Percentiles rank a stretch among this genome's conserved stretches.
These are phyloP conservation scores for Hyalella azteca DNA, from an alignment of 2,888 invertebrate species.

Conservation along the genomic window DNA sequence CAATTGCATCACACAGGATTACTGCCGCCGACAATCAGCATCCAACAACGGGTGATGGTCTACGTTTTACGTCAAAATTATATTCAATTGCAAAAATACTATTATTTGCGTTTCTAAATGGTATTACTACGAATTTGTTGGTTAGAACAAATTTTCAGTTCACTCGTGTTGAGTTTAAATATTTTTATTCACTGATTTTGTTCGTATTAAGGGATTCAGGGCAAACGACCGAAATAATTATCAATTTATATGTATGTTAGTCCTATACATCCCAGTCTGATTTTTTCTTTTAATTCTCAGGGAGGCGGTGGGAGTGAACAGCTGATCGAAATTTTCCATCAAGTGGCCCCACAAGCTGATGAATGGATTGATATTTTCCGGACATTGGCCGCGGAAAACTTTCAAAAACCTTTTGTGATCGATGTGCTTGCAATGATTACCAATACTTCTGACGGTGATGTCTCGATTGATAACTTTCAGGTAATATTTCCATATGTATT, in stretches of 20 bases:
- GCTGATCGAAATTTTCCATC: neutral
- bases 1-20: slow-evolving; percentile 47
- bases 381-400: neutral
- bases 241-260: no score
- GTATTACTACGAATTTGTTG: no score
- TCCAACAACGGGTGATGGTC: slow-evolving; percentile 45
- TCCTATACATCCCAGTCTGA: no score
- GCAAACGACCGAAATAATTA: no score
- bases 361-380: neutral
- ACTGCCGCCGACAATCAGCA: slow-evolving; percentile 40
- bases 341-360: neutral
- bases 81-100: no score
- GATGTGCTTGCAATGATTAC: slow-evolving; percentile 24
- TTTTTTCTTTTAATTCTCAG: neutral
- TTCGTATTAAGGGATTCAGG: no score
- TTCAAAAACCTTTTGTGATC: neutral
- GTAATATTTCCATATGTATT: no score
- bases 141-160: no score
- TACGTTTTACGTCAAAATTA: no score
- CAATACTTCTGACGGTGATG: slow-evolving; percentile 45
- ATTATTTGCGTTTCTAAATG: no score
- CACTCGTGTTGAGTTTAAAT: no score
- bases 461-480: slow-evolving; percentile 45
- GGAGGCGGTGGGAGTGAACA: neutral
- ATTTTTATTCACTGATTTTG: no score